A percentile compares a stretch with the other conserved stretches of the same genome.
Conservation (phyloP, 2,888 invertebrate species). For the Myathropa florea region DNA sequence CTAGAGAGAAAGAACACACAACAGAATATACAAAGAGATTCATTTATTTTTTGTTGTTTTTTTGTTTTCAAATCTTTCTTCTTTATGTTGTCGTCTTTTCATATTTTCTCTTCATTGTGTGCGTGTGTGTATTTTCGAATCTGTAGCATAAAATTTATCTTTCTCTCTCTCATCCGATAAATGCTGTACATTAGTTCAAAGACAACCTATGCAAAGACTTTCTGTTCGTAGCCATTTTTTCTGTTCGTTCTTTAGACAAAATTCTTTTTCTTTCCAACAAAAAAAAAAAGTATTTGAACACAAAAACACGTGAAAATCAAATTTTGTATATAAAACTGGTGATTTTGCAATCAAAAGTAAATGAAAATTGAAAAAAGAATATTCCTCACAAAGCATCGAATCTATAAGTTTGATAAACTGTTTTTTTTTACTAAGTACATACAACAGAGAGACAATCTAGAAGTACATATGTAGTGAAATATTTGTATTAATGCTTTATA, state of each 20-base stretch:
- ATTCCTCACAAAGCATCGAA: slow-evolving; percentile 52
- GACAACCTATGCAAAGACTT: slow-evolving; percentile 17
- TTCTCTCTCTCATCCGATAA: slow-evolving; percentile 51
- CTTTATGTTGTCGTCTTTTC: slow-evolving; percentile 19
- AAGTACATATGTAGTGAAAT: slow-evolving; percentile 2
- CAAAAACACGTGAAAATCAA: slow-evolving; percentile 26
- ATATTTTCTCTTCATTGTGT: slow-evolving; percentile 43
- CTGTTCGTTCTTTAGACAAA: slow-evolving; percentile 74
- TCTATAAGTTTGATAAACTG: slow-evolving; percentile 19
- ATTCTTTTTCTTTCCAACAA: slow-evolving; percentile 74
- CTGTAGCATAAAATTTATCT: slow-evolving; percentile 20
- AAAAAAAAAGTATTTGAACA: slow-evolving; percentile 6
- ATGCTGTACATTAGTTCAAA: slow-evolving; percentile 13
- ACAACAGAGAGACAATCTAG: slow-evolving; percentile 23
- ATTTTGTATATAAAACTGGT: slow-evolving; percentile 55
- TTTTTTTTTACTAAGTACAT: background rate
- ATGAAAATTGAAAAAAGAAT: slow-evolving; percentile 21
- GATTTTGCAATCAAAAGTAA: slow-evolving; percentile 49
- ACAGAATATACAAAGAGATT: slow-evolving; percentile 31
- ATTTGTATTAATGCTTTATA: slow-evolving; percentile 48
- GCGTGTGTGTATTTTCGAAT: slow-evolving; percentile 47
- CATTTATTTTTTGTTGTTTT: background rate
- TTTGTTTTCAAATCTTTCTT: slow-evolving; percentile 6
- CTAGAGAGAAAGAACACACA: slow-evolving; percentile 64
- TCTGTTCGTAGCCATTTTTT: slow-evolving; percentile 44